Evolutionary conservation across 2,797 vertebrate species (phyloP).

Genomic region (Lithobates pipiens): DNA sequence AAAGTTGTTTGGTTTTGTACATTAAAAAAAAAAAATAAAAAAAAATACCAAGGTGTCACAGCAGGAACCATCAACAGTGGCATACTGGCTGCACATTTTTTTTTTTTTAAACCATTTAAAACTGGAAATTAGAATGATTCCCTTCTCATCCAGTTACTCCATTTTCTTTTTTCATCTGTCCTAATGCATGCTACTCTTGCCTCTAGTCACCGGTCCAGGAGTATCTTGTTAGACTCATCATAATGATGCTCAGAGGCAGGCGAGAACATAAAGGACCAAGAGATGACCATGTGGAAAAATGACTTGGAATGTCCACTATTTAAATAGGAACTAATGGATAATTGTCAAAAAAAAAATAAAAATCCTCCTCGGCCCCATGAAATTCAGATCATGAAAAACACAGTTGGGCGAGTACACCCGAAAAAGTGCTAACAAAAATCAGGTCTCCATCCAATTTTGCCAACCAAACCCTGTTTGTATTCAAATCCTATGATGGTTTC

Average conservation of each 20-base stretch:
- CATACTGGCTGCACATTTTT: background rate
- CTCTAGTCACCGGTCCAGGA: constrained; percentile 43
- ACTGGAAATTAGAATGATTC: constrained; percentile 26
- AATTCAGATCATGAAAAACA: constrained; percentile 67
- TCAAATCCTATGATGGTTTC: constrained; percentile 61
- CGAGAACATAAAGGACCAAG: background rate
- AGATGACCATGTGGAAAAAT: constrained; percentile 21
- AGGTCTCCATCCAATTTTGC: constrained; percentile 67
- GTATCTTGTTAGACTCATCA: background rate
- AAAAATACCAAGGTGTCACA: background rate
- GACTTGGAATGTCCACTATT: constrained; percentile 44
- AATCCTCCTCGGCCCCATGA: constrained; percentile 26
- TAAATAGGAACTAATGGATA: constrained; percentile 18
- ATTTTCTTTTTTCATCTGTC: background rate
- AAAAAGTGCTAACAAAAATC: constrained; percentile 74
- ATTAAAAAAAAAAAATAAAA: too few species aligned
- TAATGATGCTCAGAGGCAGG: background rate
- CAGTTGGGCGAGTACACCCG: constrained; percentile 70
- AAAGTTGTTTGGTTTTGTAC: too few species aligned
- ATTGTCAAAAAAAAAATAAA: background rate
- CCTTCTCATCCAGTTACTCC: constrained; percentile 36
- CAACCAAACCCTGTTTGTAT: constrained; percentile 72
- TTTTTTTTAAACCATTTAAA: background rate
- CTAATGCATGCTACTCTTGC: background rate
- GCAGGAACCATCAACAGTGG: background rate